Conservation (phyloP, 2,113 vertebrate genomes). For the Dendrocopos noguchii region DNA sequence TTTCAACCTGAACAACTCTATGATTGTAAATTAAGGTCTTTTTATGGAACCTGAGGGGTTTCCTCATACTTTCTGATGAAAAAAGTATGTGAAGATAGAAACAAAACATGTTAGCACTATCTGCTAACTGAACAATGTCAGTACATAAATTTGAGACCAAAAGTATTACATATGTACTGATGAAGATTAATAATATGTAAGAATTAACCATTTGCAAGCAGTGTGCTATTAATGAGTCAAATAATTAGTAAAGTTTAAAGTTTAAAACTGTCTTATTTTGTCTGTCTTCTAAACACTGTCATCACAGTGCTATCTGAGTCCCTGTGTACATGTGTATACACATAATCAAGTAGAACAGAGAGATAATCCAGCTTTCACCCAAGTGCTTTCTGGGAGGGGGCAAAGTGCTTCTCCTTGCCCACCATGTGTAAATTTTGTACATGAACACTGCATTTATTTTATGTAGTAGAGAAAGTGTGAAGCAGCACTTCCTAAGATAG, state of each 20-base stretch:
- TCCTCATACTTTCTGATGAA: background rate
- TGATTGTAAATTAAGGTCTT: background rate
- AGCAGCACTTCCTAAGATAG: background rate
- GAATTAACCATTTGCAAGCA: background rate
- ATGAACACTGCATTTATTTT: background rate
- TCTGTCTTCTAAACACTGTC: background rate
- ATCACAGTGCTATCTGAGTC: background rate
- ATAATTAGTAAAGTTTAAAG: background rate
- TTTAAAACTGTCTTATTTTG: background rate
- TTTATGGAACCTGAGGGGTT: background rate
- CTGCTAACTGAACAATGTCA: background rate
- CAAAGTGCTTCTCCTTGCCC: background rate
- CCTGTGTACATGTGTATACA: background rate
- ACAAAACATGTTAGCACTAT: background rate
- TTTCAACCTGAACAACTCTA: no score
- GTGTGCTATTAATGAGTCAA: background rate
- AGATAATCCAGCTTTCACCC: background rate
- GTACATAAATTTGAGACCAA: background rate
- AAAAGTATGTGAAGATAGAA: background rate
- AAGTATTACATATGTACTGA: background rate
- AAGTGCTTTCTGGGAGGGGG: background rate
- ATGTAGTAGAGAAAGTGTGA: background rate
- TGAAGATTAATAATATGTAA: background rate
- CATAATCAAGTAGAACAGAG: background rate
- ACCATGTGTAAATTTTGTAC: background rate